These are phyloP conservation scores for Stegastes partitus DNA, from an alignment of 2,113 vertebrate species.

Conservation along the genomic window DNA sequence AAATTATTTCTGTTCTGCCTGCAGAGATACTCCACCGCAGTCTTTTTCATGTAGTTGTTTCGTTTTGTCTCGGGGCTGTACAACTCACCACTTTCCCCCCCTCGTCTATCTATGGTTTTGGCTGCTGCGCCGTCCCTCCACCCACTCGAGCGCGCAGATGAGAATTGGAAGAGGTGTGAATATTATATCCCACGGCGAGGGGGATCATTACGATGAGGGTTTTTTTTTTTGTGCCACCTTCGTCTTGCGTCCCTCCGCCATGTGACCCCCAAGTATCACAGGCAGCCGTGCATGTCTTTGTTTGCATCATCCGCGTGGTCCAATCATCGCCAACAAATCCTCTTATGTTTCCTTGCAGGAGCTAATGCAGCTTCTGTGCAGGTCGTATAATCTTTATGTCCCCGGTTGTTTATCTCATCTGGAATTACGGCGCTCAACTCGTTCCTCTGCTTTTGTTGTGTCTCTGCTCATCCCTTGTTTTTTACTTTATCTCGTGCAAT, in stretches of 20 bases:
- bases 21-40: slow-evolving; percentile 40
- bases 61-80: slow-evolving; percentile 65
- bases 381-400: not conserved
- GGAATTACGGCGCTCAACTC: not conserved
- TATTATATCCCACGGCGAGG: slow-evolving; percentile 57
- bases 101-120: slow-evolving; percentile 25
- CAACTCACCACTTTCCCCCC: slow-evolving; percentile 58
- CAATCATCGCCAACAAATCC: not conserved
- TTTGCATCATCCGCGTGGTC: not conserved
- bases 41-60: slow-evolving; percentile 61
- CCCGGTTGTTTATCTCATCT: not conserved
- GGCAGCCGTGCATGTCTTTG: slow-evolving; percentile 15
- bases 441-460: not conserved
- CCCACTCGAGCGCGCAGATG: slow-evolving; percentile 53
- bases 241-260: slow-evolving; percentile 19
- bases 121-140: slow-evolving; percentile 22
- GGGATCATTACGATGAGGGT: slow-evolving; percentile 52
- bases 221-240: slow-evolving; percentile 40
- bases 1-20: slow-evolving; percentile 53
- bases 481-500: slow-evolving; percentile 2
- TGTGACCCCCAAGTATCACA: not conserved
- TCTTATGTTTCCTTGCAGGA: slow-evolving; percentile 1
- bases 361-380: not conserved
- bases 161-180: slow-evolving; percentile 67
- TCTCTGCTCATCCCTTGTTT: not conserved